Conservation (phyloP, 2,113 vertebrate genomes). For the Aspidoscelis tigris region DNA sequence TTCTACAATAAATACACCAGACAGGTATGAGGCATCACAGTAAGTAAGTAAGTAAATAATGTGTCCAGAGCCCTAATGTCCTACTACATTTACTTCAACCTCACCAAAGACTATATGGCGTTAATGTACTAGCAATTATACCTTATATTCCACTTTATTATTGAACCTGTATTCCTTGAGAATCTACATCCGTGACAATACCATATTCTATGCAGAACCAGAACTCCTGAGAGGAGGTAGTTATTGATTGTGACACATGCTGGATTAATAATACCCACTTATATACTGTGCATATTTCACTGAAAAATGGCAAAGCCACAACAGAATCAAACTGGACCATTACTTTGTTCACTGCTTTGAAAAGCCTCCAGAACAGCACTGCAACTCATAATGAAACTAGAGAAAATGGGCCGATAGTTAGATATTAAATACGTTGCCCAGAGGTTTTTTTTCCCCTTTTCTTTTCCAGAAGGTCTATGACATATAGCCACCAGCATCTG, state of each 20-base stretch:
- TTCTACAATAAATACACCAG: too few species aligned
- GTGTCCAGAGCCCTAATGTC: too few species aligned
- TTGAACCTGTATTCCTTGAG: constrained; percentile 80
- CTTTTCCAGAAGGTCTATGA: neutral
- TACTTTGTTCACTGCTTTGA: neutral
- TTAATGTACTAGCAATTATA: constrained; percentile 78
- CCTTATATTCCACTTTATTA: constrained; percentile 76
- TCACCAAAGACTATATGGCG: constrained; percentile 29
- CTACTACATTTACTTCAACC: too few species aligned
- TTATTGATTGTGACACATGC: constrained; percentile 74
- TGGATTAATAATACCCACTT: constrained; percentile 63
- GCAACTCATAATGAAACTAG: constrained; percentile 19
- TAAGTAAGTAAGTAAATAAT: too few species aligned
- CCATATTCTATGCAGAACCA: constrained; percentile 74
- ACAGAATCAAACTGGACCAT: constrained; percentile 29
- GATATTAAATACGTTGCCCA: neutral
- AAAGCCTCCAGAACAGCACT: constrained; percentile 25
- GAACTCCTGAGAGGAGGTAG: constrained; percentile 70
- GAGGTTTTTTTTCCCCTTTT: neutral
- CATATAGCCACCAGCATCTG: neutral
- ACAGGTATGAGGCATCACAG: too few species aligned
- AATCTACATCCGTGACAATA: constrained; percentile 78
- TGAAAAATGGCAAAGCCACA: constrained; percentile 57
- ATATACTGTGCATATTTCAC: constrained; percentile 50
- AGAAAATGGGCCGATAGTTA: neutral